A percentile compares a stretch with the other conserved stretches of the same genome.
Conservation (phyloP, 1,140 invertebrate species). For the Drosophila novamexicana region DNA sequence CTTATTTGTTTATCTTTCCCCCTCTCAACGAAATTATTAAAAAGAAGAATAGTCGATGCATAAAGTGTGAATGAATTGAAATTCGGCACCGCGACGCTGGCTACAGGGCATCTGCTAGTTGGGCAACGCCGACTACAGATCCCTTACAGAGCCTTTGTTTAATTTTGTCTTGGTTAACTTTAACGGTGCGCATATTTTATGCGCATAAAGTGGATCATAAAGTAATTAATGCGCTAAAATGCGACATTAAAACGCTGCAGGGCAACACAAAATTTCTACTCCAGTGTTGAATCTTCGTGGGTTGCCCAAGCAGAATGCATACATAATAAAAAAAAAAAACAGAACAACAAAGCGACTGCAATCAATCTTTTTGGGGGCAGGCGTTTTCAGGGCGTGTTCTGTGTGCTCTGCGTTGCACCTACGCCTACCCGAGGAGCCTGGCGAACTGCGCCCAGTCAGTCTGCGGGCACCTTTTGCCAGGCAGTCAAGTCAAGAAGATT, state of each 20-base stretch:
- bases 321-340: background rate
- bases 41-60: too few relatives aligned
- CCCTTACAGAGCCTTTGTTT: too few relatives aligned
- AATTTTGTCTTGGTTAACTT: too few relatives aligned
- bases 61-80: too few relatives aligned
- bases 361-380: slow-evolving; percentile 66
- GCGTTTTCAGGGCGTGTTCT: slow-evolving; percentile 73
- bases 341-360: slow-evolving; percentile 61
- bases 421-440: slow-evolving; percentile 61
- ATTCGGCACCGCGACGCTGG: too few relatives aligned
- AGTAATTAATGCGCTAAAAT: slow-evolving; percentile 84
- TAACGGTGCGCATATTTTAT: slow-evolving; percentile 64
- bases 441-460: slow-evolving; percentile 48
- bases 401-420: slow-evolving; percentile 78
- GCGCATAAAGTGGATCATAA: slow-evolving; percentile 80
- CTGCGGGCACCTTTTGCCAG: background rate
- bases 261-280: slow-evolving; percentile 62
- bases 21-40: too few relatives aligned
- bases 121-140: too few relatives aligned
- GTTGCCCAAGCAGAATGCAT: slow-evolving; percentile 39
- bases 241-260: slow-evolving; percentile 77
- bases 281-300: slow-evolving; percentile 59
- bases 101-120: too few relatives aligned
- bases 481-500: slow-evolving; percentile 55
- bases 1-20: too few relatives aligned